These are phyloP conservation scores for Sylvietta virens DNA, from an alignment of 2,113 vertebrate species.

Conservation along the genomic window DNA sequence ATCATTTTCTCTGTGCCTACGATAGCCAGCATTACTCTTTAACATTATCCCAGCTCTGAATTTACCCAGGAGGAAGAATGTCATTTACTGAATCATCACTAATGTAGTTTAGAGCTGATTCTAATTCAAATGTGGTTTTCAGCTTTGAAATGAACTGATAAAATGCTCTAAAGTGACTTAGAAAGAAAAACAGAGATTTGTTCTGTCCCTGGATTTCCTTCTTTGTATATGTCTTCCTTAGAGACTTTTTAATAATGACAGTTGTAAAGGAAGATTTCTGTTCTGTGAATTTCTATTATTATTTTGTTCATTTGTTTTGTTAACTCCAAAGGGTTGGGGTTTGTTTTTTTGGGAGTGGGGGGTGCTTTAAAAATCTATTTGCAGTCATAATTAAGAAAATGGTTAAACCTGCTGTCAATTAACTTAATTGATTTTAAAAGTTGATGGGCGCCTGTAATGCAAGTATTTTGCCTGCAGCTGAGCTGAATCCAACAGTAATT, in stretches of 20 bases:
- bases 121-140: neutral
- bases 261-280: neutral
- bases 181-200: neutral
- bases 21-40: neutral
- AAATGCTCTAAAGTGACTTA: neutral
- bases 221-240: neutral
- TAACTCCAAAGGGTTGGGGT: neutral
- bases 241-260: neutral
- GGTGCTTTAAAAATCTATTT: neutral
- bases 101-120: neutral
- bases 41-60: neutral
- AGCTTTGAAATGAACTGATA: neutral
- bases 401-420: constrained; percentile 43
- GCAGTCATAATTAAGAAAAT: constrained; percentile 32
- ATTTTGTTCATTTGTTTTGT: neutral
- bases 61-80: neutral
- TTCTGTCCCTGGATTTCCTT: neutral
- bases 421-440: constrained; percentile 35
- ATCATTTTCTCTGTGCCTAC: neutral
- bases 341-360: rapidly evolving
- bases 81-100: neutral
- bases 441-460: constrained; percentile 4
- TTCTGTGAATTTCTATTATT: neutral
- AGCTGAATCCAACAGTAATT: constrained; percentile 11
- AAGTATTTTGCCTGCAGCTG: constrained; percentile 47